phyloP scores from a whole-genome alignment of 2,888 invertebrate species.

The Lissonota sp. region DNA sequence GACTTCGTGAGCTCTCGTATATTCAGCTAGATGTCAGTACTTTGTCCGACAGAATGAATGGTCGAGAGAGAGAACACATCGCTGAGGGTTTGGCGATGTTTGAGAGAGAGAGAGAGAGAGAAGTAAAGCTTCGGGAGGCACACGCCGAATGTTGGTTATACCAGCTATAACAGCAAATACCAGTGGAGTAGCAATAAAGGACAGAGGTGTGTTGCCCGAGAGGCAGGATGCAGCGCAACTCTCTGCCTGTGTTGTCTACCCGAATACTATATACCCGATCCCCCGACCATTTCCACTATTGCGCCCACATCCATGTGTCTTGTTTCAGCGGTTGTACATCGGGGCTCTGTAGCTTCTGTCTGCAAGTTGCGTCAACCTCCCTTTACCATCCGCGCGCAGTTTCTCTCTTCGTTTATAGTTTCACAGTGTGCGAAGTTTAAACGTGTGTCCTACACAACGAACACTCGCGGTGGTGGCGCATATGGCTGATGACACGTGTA shows the following conservation, averaged over 20 bases:
- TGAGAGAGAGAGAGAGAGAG: slow-evolving; percentile 14
- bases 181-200: slow-evolving; percentile 72
- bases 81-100: no score
- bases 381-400: background rate
- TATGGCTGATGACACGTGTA: slow-evolving; percentile 27
- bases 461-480: slow-evolving; percentile 4
- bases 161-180: slow-evolving; percentile 51
- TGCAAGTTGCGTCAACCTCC: slow-evolving; percentile 29
- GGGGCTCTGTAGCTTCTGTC: slow-evolving; percentile 31
- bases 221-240: slow-evolving; percentile 37
- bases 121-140: slow-evolving; percentile 57
- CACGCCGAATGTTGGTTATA: slow-evolving; percentile 70
- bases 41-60: slow-evolving; percentile 79
- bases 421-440: slow-evolving; percentile 36
- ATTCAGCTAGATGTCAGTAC: slow-evolving; percentile 79
- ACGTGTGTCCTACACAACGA: slow-evolving; percentile 12
- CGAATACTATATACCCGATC: background rate
- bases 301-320: slow-evolving; percentile 52
- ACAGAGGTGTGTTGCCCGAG: slow-evolving; percentile 61
- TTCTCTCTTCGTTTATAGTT: slow-evolving; percentile 35
- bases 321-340: slow-evolving; percentile 44
- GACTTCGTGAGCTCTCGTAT: slow-evolving; percentile 73
- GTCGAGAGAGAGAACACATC: slow-evolving; percentile 56
- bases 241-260: slow-evolving; percentile 33
- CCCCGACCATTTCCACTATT: slow-evolving; percentile 30